Evolutionary conservation across 2,113 vertebrate species (phyloP).

Genomic region (Procavia capensis): DNA sequence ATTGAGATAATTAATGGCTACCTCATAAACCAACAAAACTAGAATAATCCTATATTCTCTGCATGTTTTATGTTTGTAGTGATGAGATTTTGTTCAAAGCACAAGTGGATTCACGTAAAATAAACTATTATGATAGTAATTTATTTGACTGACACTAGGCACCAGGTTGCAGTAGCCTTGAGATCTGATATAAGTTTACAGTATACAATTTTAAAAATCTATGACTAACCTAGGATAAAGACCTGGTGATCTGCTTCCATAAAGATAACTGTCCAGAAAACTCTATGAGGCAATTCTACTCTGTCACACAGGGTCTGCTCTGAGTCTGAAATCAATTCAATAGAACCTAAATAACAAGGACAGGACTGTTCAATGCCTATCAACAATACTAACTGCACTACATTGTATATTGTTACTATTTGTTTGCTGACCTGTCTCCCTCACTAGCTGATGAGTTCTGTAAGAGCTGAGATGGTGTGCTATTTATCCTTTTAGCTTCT

Average conservation of each 20-base stretch:
- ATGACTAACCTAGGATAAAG: background rate
- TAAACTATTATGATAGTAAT: background rate
- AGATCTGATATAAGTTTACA: background rate
- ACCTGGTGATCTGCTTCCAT: no score
- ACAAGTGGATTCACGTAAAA: background rate
- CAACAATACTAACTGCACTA: background rate
- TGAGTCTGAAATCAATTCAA: background rate
- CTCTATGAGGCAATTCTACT: no score
- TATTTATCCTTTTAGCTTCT: constrained; percentile 28
- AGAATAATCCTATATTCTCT: constrained; percentile 10
- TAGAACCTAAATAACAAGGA: background rate
- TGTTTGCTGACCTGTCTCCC: background rate
- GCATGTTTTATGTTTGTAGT: constrained; percentile 20
- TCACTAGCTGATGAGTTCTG: background rate
- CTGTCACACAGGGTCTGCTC: no score
- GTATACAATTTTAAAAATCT: constrained; percentile 22
- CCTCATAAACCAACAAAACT: constrained; percentile 35
- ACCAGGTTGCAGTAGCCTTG: background rate
- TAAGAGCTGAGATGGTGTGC: background rate
- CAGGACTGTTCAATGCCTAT: background rate
- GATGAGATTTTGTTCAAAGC: constrained; percentile 30
- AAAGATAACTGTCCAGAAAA: background rate
- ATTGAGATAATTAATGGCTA: background rate
- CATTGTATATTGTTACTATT: background rate
- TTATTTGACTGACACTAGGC: constrained; percentile 29